phyloP scores from a whole-genome alignment of 2,888 invertebrate species.

The Blastobasis adustella region DNA sequence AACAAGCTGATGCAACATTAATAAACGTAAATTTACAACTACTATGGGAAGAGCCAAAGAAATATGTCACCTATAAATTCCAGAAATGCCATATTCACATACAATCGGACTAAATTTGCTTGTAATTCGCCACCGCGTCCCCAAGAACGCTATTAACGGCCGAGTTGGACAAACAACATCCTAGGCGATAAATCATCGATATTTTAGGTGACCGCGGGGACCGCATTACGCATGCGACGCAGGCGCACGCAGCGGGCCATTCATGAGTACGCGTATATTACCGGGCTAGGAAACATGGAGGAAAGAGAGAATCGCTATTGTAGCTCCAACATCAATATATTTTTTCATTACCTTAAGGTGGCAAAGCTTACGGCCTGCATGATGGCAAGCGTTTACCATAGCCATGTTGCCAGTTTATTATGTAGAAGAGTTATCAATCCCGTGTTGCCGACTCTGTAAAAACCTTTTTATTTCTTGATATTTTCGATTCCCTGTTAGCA shows the following conservation, averaged over 20 bases:
- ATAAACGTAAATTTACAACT: neutral
- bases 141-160: conserved; percentile 22
- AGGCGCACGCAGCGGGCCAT: conserved; percentile 38
- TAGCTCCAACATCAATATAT: too few relatives aligned
- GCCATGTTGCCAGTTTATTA: too few relatives aligned
- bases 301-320: neutral
- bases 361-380: too few relatives aligned
- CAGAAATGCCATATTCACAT: neutral
- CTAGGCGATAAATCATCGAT: conserved; percentile 30
- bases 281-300: neutral
- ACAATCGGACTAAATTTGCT: neutral
- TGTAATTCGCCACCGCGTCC: conserved; percentile 1
- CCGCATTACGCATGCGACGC: conserved; percentile 36
- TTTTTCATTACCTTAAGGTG: too few relatives aligned
- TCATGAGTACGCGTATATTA: conserved; percentile 44
- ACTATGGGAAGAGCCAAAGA: neutral
- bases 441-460: too few relatives aligned
- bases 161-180: conserved; percentile 19
- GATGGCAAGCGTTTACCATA: too few relatives aligned
- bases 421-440: too few relatives aligned
- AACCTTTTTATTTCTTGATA: too few relatives aligned
- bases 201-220: conserved; percentile 9
- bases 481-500: too few relatives aligned
- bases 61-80: neutral
- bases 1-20: neutral